Evolutionary conservation across 2,797 vertebrate genomes (phyloP), one percentile per base, ranked within the genome.

Genomic region (Eremophila alpestris): DNA sequence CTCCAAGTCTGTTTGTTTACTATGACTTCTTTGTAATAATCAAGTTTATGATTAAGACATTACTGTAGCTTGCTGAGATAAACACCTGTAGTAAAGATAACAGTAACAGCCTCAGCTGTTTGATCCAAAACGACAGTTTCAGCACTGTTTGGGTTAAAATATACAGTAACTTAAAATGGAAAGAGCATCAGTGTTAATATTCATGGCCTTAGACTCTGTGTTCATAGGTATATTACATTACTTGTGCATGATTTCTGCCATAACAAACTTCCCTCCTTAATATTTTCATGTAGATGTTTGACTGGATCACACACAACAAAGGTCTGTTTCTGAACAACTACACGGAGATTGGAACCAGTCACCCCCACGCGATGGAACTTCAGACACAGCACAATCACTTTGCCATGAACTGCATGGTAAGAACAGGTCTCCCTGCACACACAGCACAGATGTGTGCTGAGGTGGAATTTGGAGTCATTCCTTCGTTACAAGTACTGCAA

Each of bases 261-360:
- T 51, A 64, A 32, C 8, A 55, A 60, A 79, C n/a, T 12, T 45
- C 45, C 22, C 59, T 49, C 36, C 75, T 58, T 73, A 64, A 92
- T 84, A 64, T 88, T 94, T 96, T 94, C 77, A 24, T 96, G 24
- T 98, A 99, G 99, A 99, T 99, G 99, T 99, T 99, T 97, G 99
- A 99, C 98, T 99, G 99, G 99, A 99, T 99, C 98, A 98, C 99
- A 98, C 99, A 99, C 98, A 99, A 99, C 98, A 99, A 99, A 98
- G 99, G 99, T 95, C 98, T 99, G 96, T 99, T 99, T 98, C 98
- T 99, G 97, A 99, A 99, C 86, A 99, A 98, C 97, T 99, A 99
- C 98, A 99, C 99, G 0, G 99, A 99, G 97, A 99, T 99, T 5
- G 99, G 99, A 93, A 99, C 99, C 98, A 99, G 99, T 98, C 99